phyloP scores from a whole-genome alignment of 2,888 invertebrate genomes.

The Acrocera orbiculus region DNA sequence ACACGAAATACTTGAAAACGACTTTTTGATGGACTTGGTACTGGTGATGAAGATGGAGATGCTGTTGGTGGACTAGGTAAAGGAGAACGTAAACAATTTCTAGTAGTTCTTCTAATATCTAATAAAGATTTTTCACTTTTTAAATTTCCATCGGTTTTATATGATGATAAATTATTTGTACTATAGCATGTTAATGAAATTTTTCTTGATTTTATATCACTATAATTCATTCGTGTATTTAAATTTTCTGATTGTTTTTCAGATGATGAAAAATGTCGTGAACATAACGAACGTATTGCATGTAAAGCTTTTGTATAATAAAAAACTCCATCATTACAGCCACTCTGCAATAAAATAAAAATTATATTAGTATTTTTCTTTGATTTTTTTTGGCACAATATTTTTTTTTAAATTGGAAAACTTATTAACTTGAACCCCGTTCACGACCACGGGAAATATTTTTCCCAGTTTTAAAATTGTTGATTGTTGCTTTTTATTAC shows the following conservation, averaged over 20 bases:
- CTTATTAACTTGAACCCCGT: no score
- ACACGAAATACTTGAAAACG: slow-evolving; percentile 32
- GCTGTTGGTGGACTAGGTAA: slow-evolving; percentile 45
- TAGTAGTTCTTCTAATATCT: slow-evolving; percentile 25
- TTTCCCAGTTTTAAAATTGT: no score
- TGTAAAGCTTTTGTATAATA: slow-evolving; percentile 33
- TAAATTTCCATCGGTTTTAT: slow-evolving; percentile 3
- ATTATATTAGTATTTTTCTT: no score
- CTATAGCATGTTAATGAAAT: slow-evolving; percentile 58
- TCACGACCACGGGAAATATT: no score
- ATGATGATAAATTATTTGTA: slow-evolving; percentile 13
- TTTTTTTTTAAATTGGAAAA: no score
- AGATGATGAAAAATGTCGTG: slow-evolving; percentile 37
- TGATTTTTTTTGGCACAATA: no score
- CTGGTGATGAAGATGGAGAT: slow-evolving; percentile 49
- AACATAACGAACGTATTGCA: slow-evolving; percentile 42
- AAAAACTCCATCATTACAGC: slow-evolving; percentile 25
- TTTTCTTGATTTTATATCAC: slow-evolving; percentile 37
- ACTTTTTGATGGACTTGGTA: slow-evolving; percentile 35
- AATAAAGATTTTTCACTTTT: slow-evolving; percentile 13
- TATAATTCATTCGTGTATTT: no score
- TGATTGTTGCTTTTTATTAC: no score
- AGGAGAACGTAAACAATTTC: slow-evolving; percentile 46
- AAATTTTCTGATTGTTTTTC: slow-evolving; percentile 18
- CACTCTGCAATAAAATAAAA: slow-evolving; percentile 7